Evolutionary conservation across 1,140 invertebrate species (phyloP).

Genomic region (Euura saliciscinereae): DNA sequence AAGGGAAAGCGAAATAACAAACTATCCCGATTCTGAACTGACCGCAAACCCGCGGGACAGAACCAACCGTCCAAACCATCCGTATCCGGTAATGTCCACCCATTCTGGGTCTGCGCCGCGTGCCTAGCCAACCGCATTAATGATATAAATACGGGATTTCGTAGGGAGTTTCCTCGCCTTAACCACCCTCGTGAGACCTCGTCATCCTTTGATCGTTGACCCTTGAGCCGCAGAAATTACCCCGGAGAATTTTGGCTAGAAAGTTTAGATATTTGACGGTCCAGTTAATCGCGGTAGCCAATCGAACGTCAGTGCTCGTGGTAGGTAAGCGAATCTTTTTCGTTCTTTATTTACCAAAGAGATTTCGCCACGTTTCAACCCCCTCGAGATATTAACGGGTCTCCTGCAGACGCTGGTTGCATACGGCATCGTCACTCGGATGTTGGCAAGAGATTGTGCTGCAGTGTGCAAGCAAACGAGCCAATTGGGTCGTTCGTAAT

Average conservation of each 20-base stretch:
- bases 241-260: too few relatives aligned
- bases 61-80: not conserved
- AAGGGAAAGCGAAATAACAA: not conserved
- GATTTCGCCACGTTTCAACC: too few relatives aligned
- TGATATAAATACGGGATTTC: not conserved
- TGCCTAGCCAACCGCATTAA: not conserved
- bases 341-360: too few relatives aligned
- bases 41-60: not conserved
- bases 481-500: conserved; percentile 41
- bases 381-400: too few relatives aligned
- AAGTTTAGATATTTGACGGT: too few relatives aligned
- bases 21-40: not conserved
- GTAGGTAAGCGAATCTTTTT: too few relatives aligned
- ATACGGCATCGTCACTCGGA: not conserved
- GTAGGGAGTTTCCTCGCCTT: not conserved
- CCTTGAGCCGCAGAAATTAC: too few relatives aligned
- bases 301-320: too few relatives aligned
- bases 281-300: too few relatives aligned
- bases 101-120: not conserved
- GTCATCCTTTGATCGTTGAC: too few relatives aligned
- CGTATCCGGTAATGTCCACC: not conserved
- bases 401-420: too few relatives aligned
- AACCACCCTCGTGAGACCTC: not conserved
- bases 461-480: conserved; percentile 34
- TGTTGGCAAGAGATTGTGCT: conserved; percentile 21